These are phyloP conservation scores for Anadara kagoshimensis DNA, from an alignment of 1,140 invertebrate genomes.

Conservation along the genomic window DNA sequence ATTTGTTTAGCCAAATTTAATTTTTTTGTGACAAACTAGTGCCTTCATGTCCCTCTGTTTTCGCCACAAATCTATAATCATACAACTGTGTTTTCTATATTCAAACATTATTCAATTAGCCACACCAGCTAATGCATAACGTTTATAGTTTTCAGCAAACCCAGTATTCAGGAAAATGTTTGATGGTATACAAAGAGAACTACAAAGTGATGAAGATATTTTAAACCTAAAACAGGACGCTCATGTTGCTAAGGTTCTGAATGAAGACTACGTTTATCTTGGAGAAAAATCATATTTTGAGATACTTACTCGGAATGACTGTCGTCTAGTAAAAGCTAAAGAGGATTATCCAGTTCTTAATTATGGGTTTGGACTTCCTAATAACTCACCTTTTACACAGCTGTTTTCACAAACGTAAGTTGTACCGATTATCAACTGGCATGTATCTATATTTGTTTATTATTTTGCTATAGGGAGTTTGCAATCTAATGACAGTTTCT, in stretches of 20 bases:
- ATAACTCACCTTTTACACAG: slow-evolving; percentile 40
- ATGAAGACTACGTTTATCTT: slow-evolving; percentile 51
- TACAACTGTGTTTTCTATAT: too few species aligned
- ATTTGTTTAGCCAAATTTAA: too few species aligned
- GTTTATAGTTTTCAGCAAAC: neutral
- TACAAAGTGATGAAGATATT: slow-evolving; percentile 36
- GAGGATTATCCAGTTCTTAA: slow-evolving; percentile 35
- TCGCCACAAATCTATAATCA: too few species aligned
- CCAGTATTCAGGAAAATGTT: slow-evolving; percentile 26
- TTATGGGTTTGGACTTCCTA: slow-evolving; percentile 41
- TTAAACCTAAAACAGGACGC: slow-evolving; percentile 22
- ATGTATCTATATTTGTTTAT: too few species aligned
- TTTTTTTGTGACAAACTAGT: too few species aligned
- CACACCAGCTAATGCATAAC: too few species aligned
- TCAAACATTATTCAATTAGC: too few species aligned
- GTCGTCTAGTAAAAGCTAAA: slow-evolving; percentile 33
- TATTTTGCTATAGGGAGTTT: too few species aligned
- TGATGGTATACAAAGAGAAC: slow-evolving; percentile 42
- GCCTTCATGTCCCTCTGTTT: too few species aligned
- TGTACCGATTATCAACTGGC: too few species aligned
- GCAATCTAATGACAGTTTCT: too few species aligned
- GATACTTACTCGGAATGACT: slow-evolving; percentile 32
- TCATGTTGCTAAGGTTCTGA: slow-evolving; percentile 45
- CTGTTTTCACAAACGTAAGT: slow-evolving; percentile 57
- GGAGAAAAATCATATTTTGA: slow-evolving; percentile 49